Conservation (phyloP, 2,113 vertebrate genomes). For the Myrmecobius fasciatus region DNA sequence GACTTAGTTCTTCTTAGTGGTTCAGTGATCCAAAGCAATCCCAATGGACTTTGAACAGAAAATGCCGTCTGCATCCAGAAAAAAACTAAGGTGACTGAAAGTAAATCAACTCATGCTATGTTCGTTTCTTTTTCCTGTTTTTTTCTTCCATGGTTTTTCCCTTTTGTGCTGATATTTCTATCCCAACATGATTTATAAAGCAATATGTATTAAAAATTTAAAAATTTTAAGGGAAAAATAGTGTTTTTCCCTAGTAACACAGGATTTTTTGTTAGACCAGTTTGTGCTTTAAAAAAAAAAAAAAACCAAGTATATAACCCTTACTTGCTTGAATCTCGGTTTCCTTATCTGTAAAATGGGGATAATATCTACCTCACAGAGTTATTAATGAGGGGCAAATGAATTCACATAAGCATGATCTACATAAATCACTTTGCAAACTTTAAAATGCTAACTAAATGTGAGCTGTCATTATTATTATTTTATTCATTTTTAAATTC, state of each 20-base stretch:
- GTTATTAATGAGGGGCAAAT: neutral
- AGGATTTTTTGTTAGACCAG: neutral
- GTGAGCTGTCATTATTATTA: neutral
- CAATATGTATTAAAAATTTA: too few relatives aligned
- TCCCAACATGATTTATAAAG: too few relatives aligned
- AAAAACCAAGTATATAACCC: neutral
- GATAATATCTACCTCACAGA: neutral
- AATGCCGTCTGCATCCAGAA: too few relatives aligned
- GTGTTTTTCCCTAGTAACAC: neutral
- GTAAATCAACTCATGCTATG: too few relatives aligned
- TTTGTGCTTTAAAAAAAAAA: neutral
- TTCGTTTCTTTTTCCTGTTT: too few relatives aligned
- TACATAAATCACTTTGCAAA: neutral
- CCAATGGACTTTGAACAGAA: too few relatives aligned
- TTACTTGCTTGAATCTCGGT: neutral
- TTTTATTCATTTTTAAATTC: constrained; percentile 33
- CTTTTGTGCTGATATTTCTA: too few relatives aligned
- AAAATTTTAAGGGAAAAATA: too few relatives aligned
- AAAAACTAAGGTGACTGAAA: too few relatives aligned
- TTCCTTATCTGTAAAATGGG: neutral
- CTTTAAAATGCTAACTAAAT: neutral
- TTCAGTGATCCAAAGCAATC: too few relatives aligned
- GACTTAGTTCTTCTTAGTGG: too few relatives aligned
- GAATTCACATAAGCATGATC: neutral
- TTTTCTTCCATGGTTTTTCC: too few relatives aligned